Conservation (phyloP, 2,797 vertebrate genomes). For the Melanotaenia nigrans region DNA sequence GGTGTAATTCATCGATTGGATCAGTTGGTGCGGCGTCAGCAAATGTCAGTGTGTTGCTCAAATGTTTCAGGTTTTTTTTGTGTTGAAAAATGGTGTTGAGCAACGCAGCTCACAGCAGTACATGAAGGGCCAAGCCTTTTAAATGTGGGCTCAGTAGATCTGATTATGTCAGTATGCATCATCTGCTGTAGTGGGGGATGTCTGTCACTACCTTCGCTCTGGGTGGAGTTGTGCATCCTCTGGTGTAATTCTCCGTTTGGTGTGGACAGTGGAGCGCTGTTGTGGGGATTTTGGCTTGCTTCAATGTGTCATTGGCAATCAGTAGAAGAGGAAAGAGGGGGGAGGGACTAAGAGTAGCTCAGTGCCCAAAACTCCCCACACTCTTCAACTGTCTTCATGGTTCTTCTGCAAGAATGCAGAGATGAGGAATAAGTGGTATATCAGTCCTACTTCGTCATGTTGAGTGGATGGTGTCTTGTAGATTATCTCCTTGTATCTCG, state of each 20-base stretch:
- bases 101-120: constrained; percentile 33
- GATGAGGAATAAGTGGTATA: constrained; percentile 62
- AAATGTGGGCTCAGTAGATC: constrained; percentile 41
- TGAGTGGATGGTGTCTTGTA: constrained; percentile 65
- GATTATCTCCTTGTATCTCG: constrained; percentile 59
- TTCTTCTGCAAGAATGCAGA: constrained; percentile 63
- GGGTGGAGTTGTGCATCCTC: constrained; percentile 70
- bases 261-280: constrained; percentile 52
- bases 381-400: constrained; percentile 68
- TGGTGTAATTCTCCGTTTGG: constrained; percentile 65
- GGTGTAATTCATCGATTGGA: constrained; percentile 60
- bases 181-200: constrained; percentile 52
- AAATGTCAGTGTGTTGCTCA: constrained; percentile 58
- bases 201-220: constrained; percentile 62
- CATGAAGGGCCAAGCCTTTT: constrained; percentile 33
- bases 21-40: constrained; percentile 64
- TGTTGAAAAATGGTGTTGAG: constrained; percentile 40
- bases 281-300: constrained; percentile 59
- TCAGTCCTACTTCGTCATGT: constrained; percentile 76
- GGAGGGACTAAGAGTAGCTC: constrained; percentile 75
- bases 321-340: constrained; percentile 28
- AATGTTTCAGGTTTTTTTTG: constrained; percentile 49
- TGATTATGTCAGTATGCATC: constrained; percentile 64
- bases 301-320: constrained; percentile 58
- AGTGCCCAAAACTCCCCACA: constrained; percentile 65